Base-by-base conservation (phyloP, 2,888 invertebrate species). In the Quadroppia sp. region DNA sequence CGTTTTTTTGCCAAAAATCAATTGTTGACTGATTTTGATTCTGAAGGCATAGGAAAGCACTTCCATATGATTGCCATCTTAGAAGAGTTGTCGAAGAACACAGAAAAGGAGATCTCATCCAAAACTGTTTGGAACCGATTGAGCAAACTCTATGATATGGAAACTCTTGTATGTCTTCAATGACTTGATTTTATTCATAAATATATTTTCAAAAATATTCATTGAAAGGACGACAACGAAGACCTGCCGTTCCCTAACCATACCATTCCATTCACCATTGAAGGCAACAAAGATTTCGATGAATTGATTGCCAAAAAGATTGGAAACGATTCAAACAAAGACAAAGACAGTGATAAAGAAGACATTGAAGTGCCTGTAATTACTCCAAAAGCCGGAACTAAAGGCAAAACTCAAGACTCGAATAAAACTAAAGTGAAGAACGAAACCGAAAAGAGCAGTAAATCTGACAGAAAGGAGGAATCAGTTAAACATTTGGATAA, bases 181-280 rank as follows among this genome's bases (percentile, higher is more conserved):
- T 28, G n/a, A n/a, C 20, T n/a, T 15, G 4, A 6, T 69, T 7
- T 17, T 7, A 28, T 1, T 45, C n/a, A 6, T 36, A 20, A 17
- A 70, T 30, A 45, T 48, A 7, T n/a, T 71, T 70, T 40, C 40
- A 53, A 61, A 50, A 13, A 56, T 64, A 28, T 76, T 76, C 42
- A 64, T 71, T 82, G 84, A 80, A 79, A 87, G 79, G 87, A 88
- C 78, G 87, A 88, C 75, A 87, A 86, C 30, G 88, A 88, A 79
- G 86, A 86, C 40, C 83, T 87, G 76, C 87, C 87, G 0, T 88
- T 88, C 80, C 88, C 88, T 0, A 86, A 86, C 80, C 85, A 86
- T 20, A 86, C 87, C 79, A 81, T 81, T 7, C 84, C 86, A 1
- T 88, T 88, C 77, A 81, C 81, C 76, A 81, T 88, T 45, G 86